Evolutionary conservation across 2,797 vertebrate species (phyloP), one percentile per base, ranked within the genome.

Genomic region (Cynopterus sphinx): DNA sequence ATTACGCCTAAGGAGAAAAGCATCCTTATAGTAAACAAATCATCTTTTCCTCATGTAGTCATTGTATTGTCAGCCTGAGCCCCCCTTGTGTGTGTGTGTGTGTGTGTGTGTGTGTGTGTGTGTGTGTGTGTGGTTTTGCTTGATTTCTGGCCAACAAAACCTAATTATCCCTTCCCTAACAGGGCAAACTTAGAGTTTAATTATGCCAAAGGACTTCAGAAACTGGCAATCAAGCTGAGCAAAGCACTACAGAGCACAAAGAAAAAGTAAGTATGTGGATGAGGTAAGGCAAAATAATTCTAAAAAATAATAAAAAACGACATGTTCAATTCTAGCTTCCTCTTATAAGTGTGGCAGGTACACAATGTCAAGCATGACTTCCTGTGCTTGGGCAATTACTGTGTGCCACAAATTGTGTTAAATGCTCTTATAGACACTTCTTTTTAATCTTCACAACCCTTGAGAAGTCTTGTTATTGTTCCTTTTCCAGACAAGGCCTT

Each of bases 191-290:
- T 99, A 96, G 99, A 99, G 96, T 98, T 99, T 17, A 99, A 92
- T 61, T 99, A 99, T 71, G 98, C 99, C 73, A 99, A 99, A 98
- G 99, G 99, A 95, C 98, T 99, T 24, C 99, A 99, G 96, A 99
- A 99, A 98, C 97, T 99, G 41, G 98, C 98, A 9, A 98, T 97
- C 28, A 99, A 99, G 97, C 98, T 99, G 88, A 98, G 98, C 97
- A 99, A 98, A 97, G 97, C 98, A 41, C 98, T 99, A 71, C 98
- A 99, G 97, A 98, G 93, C 93, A 99, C 98, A 97, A 97, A 98
- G 73, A 98, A 98, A 98, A 99, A 99, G 99, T 99, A 98, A 99
- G 99, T 91, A 96, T 59, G 39, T 46, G 65, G 59, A 87, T 41
- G 57, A 94, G 63, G 84, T 83, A 88, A 91, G 68, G 87, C 43